Evolutionary conservation across 2,888 invertebrate species (phyloP).

Genomic region (Trichogramma evanescens): DNA sequence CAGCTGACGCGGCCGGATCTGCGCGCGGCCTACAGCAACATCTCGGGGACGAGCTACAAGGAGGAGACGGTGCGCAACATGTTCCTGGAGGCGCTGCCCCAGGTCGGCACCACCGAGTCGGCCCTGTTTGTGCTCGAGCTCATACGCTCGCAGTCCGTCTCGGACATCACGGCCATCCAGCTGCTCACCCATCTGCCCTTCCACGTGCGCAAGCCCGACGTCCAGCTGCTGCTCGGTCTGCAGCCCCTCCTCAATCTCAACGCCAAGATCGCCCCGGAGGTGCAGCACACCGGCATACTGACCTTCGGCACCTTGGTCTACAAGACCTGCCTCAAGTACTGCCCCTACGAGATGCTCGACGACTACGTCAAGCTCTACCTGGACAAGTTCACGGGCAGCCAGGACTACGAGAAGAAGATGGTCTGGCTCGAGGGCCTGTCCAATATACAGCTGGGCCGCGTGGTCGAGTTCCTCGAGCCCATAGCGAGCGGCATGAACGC

Average conservation of each 20-base stretch:
- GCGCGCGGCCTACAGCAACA: constrained; percentile 39
- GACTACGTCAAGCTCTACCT: constrained; percentile 66
- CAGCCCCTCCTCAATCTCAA: constrained; percentile 51
- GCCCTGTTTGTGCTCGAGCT: constrained; percentile 61
- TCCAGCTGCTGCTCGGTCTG: constrained; percentile 52
- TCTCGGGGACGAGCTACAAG: constrained; percentile 63
- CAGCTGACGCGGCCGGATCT: constrained; percentile 44
- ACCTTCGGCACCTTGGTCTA: constrained; percentile 64
- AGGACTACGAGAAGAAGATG: constrained; percentile 62
- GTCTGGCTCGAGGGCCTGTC: constrained; percentile 65
- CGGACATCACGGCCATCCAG: constrained; percentile 60
- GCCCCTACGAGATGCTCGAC: constrained; percentile 60
- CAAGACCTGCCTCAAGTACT: constrained; percentile 53
- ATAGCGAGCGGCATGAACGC: constrained; percentile 46
- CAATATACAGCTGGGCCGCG: constrained; percentile 57
- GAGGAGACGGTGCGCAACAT: constrained; percentile 67
- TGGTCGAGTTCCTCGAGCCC: constrained; percentile 46
- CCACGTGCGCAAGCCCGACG: constrained; percentile 57
- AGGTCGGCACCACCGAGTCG: constrained; percentile 61
- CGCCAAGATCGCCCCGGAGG: constrained; percentile 47
- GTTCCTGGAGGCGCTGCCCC: constrained; percentile 65
- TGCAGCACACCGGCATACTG: constrained; percentile 62
- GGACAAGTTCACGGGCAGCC: constrained; percentile 65
- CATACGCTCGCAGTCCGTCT: constrained; percentile 56
- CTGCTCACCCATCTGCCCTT: constrained; percentile 64